These are phyloP conservation scores for Bubo bubo DNA, from an alignment of 2,113 vertebrate genomes.

Conservation along the genomic window DNA sequence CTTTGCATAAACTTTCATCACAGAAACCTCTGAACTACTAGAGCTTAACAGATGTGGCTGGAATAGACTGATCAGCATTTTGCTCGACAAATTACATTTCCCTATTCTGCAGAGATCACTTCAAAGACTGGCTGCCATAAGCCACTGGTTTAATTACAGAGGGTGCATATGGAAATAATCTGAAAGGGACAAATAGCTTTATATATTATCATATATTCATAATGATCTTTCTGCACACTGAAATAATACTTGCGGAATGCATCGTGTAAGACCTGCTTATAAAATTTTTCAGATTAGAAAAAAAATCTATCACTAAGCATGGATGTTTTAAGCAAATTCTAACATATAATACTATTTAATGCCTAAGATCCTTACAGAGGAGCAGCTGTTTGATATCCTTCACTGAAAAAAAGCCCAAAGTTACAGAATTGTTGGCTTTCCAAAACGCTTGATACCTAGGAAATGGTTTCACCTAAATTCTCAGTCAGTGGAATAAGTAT, in stretches of 20 bases:
- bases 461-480: not conserved
- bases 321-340: not conserved
- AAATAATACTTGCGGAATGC: not conserved
- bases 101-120: constrained; percentile 17
- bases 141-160: constrained; percentile 25
- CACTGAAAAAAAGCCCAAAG: not conserved
- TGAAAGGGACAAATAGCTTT: constrained; percentile 32
- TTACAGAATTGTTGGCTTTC: not conserved
- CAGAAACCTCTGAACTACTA: not conserved
- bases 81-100: constrained; percentile 17
- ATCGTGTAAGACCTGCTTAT: not conserved
- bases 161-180: constrained; percentile 64
- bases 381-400: constrained; percentile 5
- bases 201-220: constrained; percentile 25
- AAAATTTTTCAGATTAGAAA: not conserved
- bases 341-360: not conserved
- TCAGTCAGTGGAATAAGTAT: not conserved
- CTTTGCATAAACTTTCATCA: not conserved
- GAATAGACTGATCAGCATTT: not conserved
- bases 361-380: not conserved
- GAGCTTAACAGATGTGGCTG: constrained; percentile 14
- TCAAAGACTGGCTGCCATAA: constrained; percentile 38
- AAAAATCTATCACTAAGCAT: constrained; percentile 2
- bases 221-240: not conserved
- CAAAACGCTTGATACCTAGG: not conserved